phyloP scores from a whole-genome alignment of 2,797 vertebrate genomes.

The Sebastes goodei region DNA sequence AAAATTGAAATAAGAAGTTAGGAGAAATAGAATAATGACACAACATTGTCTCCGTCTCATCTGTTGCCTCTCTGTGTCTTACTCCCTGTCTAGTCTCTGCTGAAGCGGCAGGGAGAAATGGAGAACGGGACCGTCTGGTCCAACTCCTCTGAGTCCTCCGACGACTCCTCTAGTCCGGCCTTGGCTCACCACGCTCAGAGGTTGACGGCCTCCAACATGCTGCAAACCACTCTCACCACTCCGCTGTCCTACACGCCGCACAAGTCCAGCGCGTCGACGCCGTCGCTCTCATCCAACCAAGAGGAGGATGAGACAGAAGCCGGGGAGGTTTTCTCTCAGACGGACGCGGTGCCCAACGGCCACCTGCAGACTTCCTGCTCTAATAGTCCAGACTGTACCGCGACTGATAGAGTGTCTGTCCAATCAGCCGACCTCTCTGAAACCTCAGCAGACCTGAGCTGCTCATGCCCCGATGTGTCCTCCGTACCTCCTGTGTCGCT shows the following conservation, averaged over 20 bases:
- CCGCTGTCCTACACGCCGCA: slow-evolving; percentile 89
- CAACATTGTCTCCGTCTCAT: not conserved
- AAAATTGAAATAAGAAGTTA: too few relatives aligned
- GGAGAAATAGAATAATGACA: too few relatives aligned
- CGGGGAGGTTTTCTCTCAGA: slow-evolving; percentile 66
- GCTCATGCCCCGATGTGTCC: slow-evolving; percentile 56
- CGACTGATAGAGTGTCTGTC: slow-evolving; percentile 61
- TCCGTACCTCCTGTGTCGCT: slow-evolving; percentile 4
- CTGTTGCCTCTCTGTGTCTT: not conserved
- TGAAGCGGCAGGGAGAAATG: slow-evolving; percentile 93
- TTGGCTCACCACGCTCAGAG: slow-evolving; percentile 82
- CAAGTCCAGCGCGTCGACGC: slow-evolving; percentile 79
- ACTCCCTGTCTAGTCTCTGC: slow-evolving; percentile 86
- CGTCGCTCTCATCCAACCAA: slow-evolving; percentile 74
- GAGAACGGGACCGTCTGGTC: slow-evolving; percentile 98
- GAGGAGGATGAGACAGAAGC: slow-evolving; percentile 78
- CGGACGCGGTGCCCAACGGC: slow-evolving; percentile 84
- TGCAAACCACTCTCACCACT: slow-evolving; percentile 86
- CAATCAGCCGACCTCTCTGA: slow-evolving; percentile 68
- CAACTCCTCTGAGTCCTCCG: slow-evolving; percentile 96
- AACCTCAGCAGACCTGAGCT: slow-evolving; percentile 53
- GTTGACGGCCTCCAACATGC: slow-evolving; percentile 87
- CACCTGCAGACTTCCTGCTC: slow-evolving; percentile 87
- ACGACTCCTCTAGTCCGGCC: slow-evolving; percentile 96
- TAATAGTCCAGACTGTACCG: slow-evolving; percentile 83